Conservation (phyloP, 2,113 vertebrate species). For the Patagioenas fasciata region DNA sequence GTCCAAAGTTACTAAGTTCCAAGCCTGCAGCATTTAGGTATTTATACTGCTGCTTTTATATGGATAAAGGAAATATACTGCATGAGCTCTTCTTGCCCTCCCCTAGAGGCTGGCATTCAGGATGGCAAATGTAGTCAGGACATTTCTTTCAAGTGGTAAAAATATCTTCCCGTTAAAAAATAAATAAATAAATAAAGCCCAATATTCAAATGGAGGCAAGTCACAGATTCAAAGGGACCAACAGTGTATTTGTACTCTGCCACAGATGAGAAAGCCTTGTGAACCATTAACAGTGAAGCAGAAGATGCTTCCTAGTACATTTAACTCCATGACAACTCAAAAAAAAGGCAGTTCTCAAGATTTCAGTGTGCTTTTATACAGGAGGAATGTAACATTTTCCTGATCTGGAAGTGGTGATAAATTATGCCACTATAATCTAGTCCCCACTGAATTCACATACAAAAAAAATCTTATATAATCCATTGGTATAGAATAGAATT, state of each 20-base stretch:
- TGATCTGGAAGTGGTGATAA: not conserved
- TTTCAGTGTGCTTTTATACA: accelerated
- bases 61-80: not conserved
- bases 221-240: not conserved
- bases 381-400: not conserved
- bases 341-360: not conserved
- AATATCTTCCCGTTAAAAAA: not conserved
- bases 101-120: not conserved
- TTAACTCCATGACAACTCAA: not conserved
- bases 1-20: not conserved
- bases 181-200: not conserved
- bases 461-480: not conserved
- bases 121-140: not conserved
- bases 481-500: not conserved
- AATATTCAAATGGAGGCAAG: not conserved
- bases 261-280: not conserved
- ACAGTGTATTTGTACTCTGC: accelerated
- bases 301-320: not conserved
- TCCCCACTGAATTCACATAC: not conserved
- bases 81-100: not conserved
- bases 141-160: not conserved
- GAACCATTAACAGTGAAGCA: not conserved
- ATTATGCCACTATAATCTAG: not conserved
- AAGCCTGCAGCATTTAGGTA: not conserved
- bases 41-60: not conserved